These are phyloP conservation scores for Aurelia aurita complex sp. Pacific DNA, from an alignment of 30 jellyfish, hydroid and myxozoan genomes.

Conservation along the genomic window DNA sequence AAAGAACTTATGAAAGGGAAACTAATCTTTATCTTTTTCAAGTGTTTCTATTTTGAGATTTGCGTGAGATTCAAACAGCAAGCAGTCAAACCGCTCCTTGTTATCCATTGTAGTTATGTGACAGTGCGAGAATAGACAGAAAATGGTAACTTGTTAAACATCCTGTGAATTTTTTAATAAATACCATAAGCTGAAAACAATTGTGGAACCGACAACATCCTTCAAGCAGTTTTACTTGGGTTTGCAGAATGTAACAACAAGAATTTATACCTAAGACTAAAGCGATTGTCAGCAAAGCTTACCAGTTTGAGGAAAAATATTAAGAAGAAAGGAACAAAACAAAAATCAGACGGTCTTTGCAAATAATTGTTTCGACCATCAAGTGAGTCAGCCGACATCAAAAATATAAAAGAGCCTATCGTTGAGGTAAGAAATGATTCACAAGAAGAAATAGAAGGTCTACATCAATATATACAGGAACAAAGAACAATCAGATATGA, in stretches of 20 bases:
- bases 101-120: background rate
- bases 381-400: slow-evolving; percentile 18
- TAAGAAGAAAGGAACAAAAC: slow-evolving; percentile 13
- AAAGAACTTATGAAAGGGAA: background rate
- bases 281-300: slow-evolving; percentile 22
- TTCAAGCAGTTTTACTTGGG: slow-evolving; percentile 16
- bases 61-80: background rate
- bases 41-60: slow-evolving; percentile 2
- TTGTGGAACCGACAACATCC: background rate
- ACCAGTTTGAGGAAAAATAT: background rate
- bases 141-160: background rate
- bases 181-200: background rate
- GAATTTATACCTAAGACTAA: background rate
- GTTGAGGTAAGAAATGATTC: slow-evolving; percentile 16
- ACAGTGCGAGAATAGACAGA: background rate
- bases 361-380: slow-evolving; percentile 7
- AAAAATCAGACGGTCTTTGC: background rate
- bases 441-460: slow-evolving; percentile 6
- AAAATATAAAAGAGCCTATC: background rate
- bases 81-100: slow-evolving; percentile 8
- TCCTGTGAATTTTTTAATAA: background rate
- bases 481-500: too few relatives aligned
- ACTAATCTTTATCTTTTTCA: background rate
- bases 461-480: background rate
- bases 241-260: slow-evolving; percentile 6